Percentiles rank a stretch among this genome's conserved stretches.
These are phyloP conservation scores for Lithophane socia DNA, from an alignment of 2,888 invertebrate species.

Conservation along the genomic window DNA sequence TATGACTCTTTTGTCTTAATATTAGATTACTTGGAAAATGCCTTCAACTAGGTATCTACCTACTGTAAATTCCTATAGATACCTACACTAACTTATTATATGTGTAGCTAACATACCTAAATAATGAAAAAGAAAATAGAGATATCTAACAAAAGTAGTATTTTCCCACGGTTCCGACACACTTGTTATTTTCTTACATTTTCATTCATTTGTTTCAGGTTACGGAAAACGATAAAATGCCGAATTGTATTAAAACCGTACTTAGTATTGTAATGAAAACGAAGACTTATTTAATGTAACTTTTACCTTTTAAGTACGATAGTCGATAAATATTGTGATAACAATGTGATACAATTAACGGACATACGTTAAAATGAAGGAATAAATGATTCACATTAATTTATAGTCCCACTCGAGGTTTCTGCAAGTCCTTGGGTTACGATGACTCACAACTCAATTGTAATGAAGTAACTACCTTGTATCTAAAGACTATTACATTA, in stretches of 20 bases:
- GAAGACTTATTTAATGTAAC: conserved; percentile 74
- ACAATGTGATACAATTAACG: conserved; percentile 44
- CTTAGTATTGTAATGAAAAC: conserved; percentile 63
- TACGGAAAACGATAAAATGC: conserved; percentile 77
- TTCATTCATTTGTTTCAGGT: conserved; percentile 78
- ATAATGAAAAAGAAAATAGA: background rate
- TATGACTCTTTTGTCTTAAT: background rate
- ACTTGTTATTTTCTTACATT: conserved; percentile 5
- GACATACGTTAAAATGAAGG: conserved; percentile 17
- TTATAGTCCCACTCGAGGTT: background rate
- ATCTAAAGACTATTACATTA: background rate
- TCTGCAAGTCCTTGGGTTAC: conserved; percentile 10
- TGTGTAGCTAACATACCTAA: background rate
- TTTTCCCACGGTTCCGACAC: background rate
- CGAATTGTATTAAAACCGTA: conserved; percentile 51
- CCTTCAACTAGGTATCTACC: background rate
- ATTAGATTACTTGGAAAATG: background rate
- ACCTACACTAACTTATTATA: background rate
- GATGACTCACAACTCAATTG: background rate
- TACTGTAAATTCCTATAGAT: background rate
- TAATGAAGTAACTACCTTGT: background rate
- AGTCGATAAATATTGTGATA: conserved; percentile 60
- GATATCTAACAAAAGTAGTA: background rate
- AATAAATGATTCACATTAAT: conserved; percentile 19
- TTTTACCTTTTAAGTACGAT: conserved; percentile 57